phyloP scores from a whole-genome alignment of 64 coral and sea anemone genomes.

The Pachyseris speciosa region DNA sequence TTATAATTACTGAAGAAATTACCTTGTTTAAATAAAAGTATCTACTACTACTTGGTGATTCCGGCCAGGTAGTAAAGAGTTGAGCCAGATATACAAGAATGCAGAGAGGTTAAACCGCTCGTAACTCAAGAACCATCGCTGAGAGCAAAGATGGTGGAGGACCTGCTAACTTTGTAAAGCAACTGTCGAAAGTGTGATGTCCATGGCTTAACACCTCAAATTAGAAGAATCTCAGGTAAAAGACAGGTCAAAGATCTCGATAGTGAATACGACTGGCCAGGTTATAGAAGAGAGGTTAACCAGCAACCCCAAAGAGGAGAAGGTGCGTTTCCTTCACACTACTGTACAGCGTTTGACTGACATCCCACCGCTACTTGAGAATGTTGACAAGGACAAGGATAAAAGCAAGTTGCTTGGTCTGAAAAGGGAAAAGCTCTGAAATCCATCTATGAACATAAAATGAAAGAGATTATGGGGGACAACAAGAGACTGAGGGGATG shows the following conservation, averaged over 20 bases:
- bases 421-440: too few relatives aligned
- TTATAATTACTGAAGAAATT: too few relatives aligned
- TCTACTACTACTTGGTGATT: too few relatives aligned
- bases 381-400: not conserved
- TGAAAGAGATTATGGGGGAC: too few relatives aligned
- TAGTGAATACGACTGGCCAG: not conserved
- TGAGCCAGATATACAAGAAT: too few relatives aligned
- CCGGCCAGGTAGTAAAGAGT: too few relatives aligned
- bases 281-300: not conserved
- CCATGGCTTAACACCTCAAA: not conserved
- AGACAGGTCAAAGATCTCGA: not conserved
- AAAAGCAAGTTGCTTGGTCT: not conserved
- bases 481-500: too few relatives aligned
- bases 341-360: not conserved
- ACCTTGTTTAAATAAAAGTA: too few relatives aligned
- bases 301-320: not conserved
- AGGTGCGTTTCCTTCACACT: not conserved
- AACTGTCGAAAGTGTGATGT: not conserved
- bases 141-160: not conserved
- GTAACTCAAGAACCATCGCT: too few relatives aligned
- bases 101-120: too few relatives aligned
- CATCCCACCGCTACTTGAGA: not conserved
- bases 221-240: not conserved
- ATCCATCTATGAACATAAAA: too few relatives aligned
- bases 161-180: not conserved